Evolutionary conservation across 2,888 invertebrate genomes (phyloP).

Genomic region (Euplexia lucipara): DNA sequence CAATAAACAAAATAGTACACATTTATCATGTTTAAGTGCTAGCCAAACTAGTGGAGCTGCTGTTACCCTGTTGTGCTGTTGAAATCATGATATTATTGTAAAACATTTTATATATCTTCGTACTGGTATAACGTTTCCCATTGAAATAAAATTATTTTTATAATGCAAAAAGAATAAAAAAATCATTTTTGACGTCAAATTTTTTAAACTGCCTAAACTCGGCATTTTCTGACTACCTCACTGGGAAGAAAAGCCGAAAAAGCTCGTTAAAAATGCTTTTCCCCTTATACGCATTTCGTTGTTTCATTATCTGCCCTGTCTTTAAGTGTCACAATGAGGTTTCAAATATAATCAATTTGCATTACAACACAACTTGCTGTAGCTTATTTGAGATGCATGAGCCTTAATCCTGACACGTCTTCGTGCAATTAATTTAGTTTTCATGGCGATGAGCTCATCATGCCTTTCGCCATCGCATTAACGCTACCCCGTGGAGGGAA

Average conservation of each 20-base stretch:
- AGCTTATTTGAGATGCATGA: constrained; percentile 64
- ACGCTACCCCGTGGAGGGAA: constrained; percentile 46
- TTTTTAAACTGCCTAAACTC: no score
- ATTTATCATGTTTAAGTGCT: no score
- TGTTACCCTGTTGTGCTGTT: neutral
- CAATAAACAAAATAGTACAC: no score
- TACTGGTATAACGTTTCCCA: no score
- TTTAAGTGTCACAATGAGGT: neutral
- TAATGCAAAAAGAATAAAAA: no score
- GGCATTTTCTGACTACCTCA: no score
- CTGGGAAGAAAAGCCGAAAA: no score
- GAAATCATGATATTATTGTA: neutral
- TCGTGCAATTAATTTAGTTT: constrained; percentile 72
- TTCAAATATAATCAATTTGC: constrained; percentile 46
- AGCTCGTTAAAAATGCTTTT: no score
- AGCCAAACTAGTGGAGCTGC: no score
- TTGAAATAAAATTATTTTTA: no score
- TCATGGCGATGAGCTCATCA: constrained; percentile 68
- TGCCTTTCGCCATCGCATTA: constrained; percentile 59
- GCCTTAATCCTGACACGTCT: constrained; percentile 66
- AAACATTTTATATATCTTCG: no score
- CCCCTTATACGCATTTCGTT: neutral
- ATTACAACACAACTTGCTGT: constrained; percentile 41
- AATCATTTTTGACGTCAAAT: no score
- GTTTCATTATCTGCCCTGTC: neutral